phyloP scores from a whole-genome alignment of 2,113 vertebrate genomes.

The Haemorhous mexicanus region DNA sequence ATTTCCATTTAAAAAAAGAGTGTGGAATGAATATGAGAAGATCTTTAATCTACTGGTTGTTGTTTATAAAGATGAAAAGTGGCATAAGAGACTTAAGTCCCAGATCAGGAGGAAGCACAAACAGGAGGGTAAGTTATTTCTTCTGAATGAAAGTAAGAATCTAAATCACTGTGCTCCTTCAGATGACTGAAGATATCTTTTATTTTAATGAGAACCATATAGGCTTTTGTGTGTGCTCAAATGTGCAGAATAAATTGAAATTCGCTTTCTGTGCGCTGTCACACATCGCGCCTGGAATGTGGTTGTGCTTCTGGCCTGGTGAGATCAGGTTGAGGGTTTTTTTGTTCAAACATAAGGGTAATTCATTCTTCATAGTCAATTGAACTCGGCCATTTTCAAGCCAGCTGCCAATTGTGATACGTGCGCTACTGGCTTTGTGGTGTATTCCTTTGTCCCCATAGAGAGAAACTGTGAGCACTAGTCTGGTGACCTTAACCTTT shows the following conservation, averaged over 20 bases:
- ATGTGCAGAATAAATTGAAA: conserved; percentile 58
- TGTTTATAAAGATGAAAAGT: conserved; percentile 36
- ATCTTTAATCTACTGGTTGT: background rate
- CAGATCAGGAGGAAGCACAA: background rate
- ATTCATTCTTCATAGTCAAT: conserved; percentile 63
- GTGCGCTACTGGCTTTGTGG: background rate
- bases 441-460: conserved; percentile 25
- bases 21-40: background rate
- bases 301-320: conserved; percentile 51
- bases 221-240: conserved; percentile 59
- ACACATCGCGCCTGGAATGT: conserved; percentile 31
- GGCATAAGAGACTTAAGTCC: background rate
- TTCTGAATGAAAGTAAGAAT: background rate
- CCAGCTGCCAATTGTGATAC: conserved; percentile 54
- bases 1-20: conserved; percentile 13
- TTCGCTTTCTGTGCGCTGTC: conserved; percentile 40
- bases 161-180: conserved; percentile 12
- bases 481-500: conserved; percentile 49
- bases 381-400: conserved; percentile 40
- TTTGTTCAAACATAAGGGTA: conserved; percentile 43
- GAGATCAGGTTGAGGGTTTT: conserved; percentile 40
- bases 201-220: conserved; percentile 45
- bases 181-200: conserved; percentile 35
- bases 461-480: background rate
- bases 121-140: background rate